Base-by-base conservation (phyloP, 2,113 vertebrate species). In the Gorsachius goisagi region DNA sequence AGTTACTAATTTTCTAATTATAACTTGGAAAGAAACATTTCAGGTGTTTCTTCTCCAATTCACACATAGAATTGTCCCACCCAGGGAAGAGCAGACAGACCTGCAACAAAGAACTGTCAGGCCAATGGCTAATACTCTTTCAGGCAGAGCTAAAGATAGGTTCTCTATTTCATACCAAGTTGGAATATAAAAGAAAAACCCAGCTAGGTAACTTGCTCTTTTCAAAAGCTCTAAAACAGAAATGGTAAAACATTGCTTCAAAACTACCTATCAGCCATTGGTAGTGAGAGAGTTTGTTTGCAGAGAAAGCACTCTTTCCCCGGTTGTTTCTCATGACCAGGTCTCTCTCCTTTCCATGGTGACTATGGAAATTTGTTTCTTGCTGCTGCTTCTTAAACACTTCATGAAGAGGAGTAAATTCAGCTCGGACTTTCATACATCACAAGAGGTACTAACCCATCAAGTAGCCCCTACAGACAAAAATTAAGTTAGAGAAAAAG, bases 381-480 rank as follows among this genome's bases (percentile, higher is more conserved):
- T 88, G 83, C 72, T 67, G 75, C 53, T 81, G 5, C 91, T 96
- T 95, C 95, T 79, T 93, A 59, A 92, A 93, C 23, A 45, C 33
- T 92, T 97, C 7, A 41, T 35, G 64, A 86, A 76, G 73, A 90
- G 96, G 93, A 97, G 53, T 75, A 88, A 95, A 95, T 93, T 96
- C 95, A 87, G n/a, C 83, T 88, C 2, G 2, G 87, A 75, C 19
- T 77, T 94, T 45, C 68, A 84, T 27, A 83, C 37, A 45, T 72
- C 93, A 89, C 77, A 95, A 79, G 83, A 92, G 72, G 92, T 52
- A 88, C 80, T 98, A 99, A 76, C 99, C 99, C 99, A 99, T 99
- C 81, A 99, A 98, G 97, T 99, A 99, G 85, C 99, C 99, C 85
- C 99, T 99, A 98, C 9, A 97, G 90, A 97, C 97, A 82, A 88